A percentile compares a stretch with the other conserved stretches of the same genome.
These are phyloP conservation scores for Idaea straminata DNA, from an alignment of 2,888 invertebrate genomes.

Conservation along the genomic window DNA sequence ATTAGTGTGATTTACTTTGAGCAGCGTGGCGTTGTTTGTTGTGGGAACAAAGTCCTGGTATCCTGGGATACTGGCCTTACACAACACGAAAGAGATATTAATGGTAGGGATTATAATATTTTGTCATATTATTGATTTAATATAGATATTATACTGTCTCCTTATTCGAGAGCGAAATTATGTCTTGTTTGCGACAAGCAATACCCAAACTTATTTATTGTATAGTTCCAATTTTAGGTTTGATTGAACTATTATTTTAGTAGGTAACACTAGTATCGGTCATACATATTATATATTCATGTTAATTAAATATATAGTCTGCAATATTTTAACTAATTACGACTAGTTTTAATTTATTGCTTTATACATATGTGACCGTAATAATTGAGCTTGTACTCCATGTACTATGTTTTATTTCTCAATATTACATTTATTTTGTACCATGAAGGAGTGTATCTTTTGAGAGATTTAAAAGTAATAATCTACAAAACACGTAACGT, in stretches of 20 bases:
- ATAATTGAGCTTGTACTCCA: conserved; percentile 32
- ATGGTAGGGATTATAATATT: conserved; percentile 51
- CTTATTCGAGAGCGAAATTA: conserved; percentile 55
- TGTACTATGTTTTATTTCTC: conserved; percentile 28
- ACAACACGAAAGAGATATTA: conserved; percentile 36
- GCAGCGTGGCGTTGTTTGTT: conserved; percentile 1
- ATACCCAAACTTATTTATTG: conserved; percentile 38
- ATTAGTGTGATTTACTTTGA: conserved; percentile 40
- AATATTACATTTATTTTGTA: conserved; percentile 32
- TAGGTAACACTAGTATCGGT: conserved; percentile 44
- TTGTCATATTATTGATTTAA: conserved; percentile 51
- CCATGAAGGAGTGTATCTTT: conserved; percentile 29
- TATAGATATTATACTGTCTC: conserved; percentile 55
- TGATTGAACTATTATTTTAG: conserved; percentile 46
- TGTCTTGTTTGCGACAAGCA: conserved; percentile 49
- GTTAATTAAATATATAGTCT: conserved; percentile 49
- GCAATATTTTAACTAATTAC: conserved; percentile 60
- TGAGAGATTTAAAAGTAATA: conserved; percentile 18
- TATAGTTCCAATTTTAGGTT: conserved; percentile 41
- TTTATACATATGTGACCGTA: conserved; percentile 35
- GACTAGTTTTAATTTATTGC: conserved; percentile 56
- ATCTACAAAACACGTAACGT: conserved; percentile 13
- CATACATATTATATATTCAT: conserved; percentile 45
- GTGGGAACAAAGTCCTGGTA: not conserved
- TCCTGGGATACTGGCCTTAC: not conserved